These are phyloP conservation scores for Pseudomyrmex sp. DNA, from an alignment of 1,140 invertebrate species.

Conservation along the genomic window DNA sequence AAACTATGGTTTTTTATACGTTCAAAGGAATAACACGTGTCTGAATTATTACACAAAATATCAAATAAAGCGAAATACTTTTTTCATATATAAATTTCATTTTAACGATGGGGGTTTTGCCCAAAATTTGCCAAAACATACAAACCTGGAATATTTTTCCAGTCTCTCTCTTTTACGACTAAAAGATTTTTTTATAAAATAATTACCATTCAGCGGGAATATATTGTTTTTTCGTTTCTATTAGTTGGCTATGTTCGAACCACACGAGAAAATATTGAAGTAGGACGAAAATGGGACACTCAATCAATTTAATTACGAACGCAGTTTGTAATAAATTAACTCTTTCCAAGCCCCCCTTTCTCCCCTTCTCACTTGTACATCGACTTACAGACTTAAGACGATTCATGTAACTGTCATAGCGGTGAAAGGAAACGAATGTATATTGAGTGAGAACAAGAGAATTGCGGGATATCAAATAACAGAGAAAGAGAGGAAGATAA, in stretches of 20 bases:
- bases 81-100: conserved; percentile 24
- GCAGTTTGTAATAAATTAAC: neutral
- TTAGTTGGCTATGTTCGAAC: too few relatives aligned
- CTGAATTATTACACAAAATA: conserved; percentile 3
- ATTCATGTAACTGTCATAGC: neutral
- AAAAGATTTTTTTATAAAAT: conserved; percentile 18
- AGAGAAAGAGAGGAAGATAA: neutral
- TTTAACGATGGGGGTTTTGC: conserved; percentile 32
- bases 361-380: neutral
- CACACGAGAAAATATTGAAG: too few relatives aligned
- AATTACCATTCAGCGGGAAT: neutral
- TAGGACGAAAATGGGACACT: neutral
- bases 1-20: conserved; percentile 34
- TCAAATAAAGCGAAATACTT: conserved; percentile 32
- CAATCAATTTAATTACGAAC: too few relatives aligned
- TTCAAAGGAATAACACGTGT: conserved; percentile 12
- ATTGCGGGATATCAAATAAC: conserved; percentile 30
- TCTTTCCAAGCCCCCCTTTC: neutral
- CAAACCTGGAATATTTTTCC: conserved; percentile 11
- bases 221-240: too few relatives aligned
- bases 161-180: neutral
- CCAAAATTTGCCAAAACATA: conserved; percentile 10
- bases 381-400: conserved; percentile 2
- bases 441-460: neutral
- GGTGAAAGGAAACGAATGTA: conserved; percentile 13